phyloP scores from a whole-genome alignment of 2,888 invertebrate species.

The Lasioglossum pauxillum region DNA sequence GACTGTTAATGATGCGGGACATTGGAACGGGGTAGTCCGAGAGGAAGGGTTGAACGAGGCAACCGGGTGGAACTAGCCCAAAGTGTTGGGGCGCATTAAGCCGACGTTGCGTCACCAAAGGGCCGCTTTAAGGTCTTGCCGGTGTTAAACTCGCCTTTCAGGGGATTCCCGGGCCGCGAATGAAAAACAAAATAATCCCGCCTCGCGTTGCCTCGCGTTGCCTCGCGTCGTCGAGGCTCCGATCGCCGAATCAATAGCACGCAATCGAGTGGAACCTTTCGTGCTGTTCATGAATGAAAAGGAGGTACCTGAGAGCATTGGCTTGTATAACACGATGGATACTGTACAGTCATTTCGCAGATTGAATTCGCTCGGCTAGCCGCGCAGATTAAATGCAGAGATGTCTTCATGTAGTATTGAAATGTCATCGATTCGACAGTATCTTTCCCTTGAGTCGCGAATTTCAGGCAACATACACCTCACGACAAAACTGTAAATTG shows the following conservation, averaged over 20 bases:
- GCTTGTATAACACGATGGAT: constrained; percentile 40
- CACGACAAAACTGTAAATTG: no score
- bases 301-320: constrained; percentile 22
- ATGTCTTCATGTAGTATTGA: constrained; percentile 32
- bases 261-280: constrained; percentile 47
- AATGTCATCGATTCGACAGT: background rate
- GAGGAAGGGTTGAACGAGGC: constrained; percentile 34
- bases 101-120: constrained; percentile 44
- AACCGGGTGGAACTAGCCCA: constrained; percentile 49
- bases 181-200: constrained; percentile 37
- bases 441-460: background rate
- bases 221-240: background rate
- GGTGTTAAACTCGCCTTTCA: constrained; percentile 31
- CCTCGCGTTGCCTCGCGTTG: background rate
- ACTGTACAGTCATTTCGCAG: constrained; percentile 43
- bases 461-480: background rate
- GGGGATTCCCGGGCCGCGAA: constrained; percentile 15
- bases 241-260: constrained; percentile 46
- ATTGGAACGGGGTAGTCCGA: constrained; percentile 47
- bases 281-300: constrained; percentile 45
- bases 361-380: constrained; percentile 29
- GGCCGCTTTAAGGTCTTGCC: constrained; percentile 45
- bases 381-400: constrained; percentile 27
- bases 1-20: constrained; percentile 73
- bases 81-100: constrained; percentile 46